Conservation (phyloP, 2,888 invertebrate genomes). For the Tromatobia lineatoria region DNA sequence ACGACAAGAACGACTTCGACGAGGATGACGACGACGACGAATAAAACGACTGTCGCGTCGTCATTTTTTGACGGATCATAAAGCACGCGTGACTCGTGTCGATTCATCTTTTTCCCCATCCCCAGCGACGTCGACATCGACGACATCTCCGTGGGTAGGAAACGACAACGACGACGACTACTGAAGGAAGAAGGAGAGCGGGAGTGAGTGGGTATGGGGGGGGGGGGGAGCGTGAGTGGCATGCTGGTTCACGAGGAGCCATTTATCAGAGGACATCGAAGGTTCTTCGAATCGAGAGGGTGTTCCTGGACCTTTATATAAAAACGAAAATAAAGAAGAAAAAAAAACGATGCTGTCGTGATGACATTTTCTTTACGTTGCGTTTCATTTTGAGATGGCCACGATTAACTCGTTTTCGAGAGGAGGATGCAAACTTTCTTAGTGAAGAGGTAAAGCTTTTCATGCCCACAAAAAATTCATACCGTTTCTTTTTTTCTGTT, state of each 20-base stretch:
- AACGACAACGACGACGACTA: conserved; percentile 40
- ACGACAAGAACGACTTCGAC: conserved; percentile 36
- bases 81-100: conserved; percentile 74
- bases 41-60: conserved; percentile 66
- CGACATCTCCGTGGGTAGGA: conserved; percentile 51
- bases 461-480: not conserved
- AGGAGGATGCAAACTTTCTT: not conserved
- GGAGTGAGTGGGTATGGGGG: not conserved
- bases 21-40: conserved; percentile 54
- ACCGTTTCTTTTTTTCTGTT: not conserved
- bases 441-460: not conserved
- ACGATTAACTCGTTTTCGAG: conserved; percentile 46
- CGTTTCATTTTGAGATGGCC: conserved; percentile 13
- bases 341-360: conserved; percentile 22
- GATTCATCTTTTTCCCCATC: conserved; percentile 75
- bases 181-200: conserved; percentile 1
- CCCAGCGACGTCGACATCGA: conserved; percentile 38
- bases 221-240: conserved; percentile 28
- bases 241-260: conserved; percentile 60
- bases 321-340: conserved; percentile 27
- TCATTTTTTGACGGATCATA: conserved; percentile 76
- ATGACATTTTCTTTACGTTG: not conserved
- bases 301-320: conserved; percentile 48
- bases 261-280: conserved; percentile 75
- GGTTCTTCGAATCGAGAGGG: conserved; percentile 61